Evolutionary conservation across 1,140 invertebrate genomes (phyloP).

Genomic region (Nasonia giraulti): DNA sequence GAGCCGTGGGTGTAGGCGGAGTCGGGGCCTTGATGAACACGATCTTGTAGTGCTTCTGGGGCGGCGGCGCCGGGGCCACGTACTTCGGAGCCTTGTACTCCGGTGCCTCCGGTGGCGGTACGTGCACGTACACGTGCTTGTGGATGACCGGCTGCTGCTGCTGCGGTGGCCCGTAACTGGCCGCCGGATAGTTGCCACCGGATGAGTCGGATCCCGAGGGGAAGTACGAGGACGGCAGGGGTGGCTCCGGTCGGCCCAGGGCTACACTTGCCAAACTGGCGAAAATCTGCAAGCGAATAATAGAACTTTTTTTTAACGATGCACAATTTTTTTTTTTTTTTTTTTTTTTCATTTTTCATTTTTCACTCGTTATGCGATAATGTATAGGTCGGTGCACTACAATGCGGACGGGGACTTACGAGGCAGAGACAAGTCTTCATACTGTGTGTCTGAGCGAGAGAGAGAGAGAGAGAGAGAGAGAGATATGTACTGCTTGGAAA

Average conservation of each 20-base stretch:
- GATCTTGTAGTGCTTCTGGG: conserved; percentile 92
- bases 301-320: no score
- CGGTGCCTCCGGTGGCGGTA: conserved; percentile 85
- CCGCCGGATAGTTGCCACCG: conserved; percentile 70
- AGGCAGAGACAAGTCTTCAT: neutral
- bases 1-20: conserved; percentile 84
- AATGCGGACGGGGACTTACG: neutral
- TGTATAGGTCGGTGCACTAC: no score
- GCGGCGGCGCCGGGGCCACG: conserved; percentile 74
- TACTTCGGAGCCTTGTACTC: conserved; percentile 80
- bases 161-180: conserved; percentile 82
- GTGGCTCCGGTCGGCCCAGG: conserved; percentile 36
- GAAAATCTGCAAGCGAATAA: conserved; percentile 13
- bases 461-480: no score
- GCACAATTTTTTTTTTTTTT: neutral
- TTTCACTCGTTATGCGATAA: no score
- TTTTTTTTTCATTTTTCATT: no score
- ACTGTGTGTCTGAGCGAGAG: no score
- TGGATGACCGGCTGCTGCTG: conserved; percentile 84
- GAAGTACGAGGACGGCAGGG: conserved; percentile 44
- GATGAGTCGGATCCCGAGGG: conserved; percentile 20
- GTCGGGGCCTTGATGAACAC: conserved; percentile 92
- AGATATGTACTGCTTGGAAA: no score
- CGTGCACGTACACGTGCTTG: conserved; percentile 91
- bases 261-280: conserved; percentile 8